Percentiles rank a stretch among this genome's conserved stretches.
Conservation (phyloP, 2,113 vertebrate genomes). For the Petromus typicus region DNA sequence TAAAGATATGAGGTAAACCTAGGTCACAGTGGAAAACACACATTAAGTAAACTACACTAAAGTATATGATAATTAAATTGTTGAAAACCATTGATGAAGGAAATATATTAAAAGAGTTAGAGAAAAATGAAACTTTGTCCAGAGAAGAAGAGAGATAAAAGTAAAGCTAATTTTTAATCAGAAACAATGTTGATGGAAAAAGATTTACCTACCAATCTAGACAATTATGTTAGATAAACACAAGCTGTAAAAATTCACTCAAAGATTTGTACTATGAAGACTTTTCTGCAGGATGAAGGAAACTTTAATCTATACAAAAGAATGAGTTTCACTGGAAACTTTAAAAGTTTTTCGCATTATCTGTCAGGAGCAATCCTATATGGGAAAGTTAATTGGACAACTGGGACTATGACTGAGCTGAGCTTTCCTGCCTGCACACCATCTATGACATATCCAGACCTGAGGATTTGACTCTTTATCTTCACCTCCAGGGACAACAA, state of each 20-base stretch:
- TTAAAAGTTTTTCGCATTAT: neutral
- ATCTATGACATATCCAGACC: too few species aligned
- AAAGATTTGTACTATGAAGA: neutral
- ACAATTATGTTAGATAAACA: neutral
- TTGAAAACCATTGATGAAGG: neutral
- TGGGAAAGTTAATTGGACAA: too few species aligned
- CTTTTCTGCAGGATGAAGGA: neutral
- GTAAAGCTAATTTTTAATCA: neutral
- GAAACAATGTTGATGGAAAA: neutral
- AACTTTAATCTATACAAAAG: constrained; percentile 17
- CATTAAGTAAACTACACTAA: neutral
- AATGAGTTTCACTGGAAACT: neutral
- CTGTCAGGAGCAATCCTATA: too few species aligned
- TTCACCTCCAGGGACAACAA: too few species aligned
- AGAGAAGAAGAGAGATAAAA: neutral
- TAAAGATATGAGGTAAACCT: neutral
- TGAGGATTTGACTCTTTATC: too few species aligned
- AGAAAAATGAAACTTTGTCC: neutral
- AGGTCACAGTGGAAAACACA: neutral
- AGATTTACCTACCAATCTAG: neutral
- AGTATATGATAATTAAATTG: neutral
- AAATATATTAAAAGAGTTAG: neutral
- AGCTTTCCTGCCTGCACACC: too few species aligned
- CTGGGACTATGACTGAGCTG: too few species aligned
- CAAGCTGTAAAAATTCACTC: neutral